These are phyloP conservation scores for Drosophila subpulchrella DNA, from an alignment of 1,140 invertebrate genomes.

Conservation along the genomic window DNA sequence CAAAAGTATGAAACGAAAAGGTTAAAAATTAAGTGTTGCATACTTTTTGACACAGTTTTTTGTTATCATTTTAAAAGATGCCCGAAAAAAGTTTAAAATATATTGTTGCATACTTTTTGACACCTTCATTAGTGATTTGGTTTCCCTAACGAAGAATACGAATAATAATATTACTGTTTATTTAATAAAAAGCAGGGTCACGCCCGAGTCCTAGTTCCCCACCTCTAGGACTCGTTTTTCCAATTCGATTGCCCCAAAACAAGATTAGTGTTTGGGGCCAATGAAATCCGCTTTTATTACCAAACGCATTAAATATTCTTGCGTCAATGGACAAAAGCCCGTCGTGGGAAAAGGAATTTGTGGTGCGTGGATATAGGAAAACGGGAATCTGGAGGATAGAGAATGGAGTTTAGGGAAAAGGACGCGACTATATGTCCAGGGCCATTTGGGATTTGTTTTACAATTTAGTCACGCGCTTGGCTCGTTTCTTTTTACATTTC, in stretches of 20 bases:
- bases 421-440: slow-evolving; percentile 23
- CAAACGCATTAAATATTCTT: slow-evolving; percentile 76
- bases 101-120: no score
- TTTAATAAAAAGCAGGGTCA: not conserved
- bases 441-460: slow-evolving; percentile 66
- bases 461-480: slow-evolving; percentile 68
- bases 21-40: no score
- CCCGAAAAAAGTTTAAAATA: no score
- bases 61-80: no score
- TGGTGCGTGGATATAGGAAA: slow-evolving; percentile 32
- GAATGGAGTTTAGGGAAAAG: not conserved
- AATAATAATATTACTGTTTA: not conserved
- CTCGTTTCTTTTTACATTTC: slow-evolving; percentile 58
- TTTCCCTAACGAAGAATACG: no score
- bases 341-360: slow-evolving; percentile 27
- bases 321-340: slow-evolving; percentile 60
- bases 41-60: not conserved
- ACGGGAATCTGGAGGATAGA: not conserved
- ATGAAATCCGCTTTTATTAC: slow-evolving; percentile 77
- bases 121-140: no score
- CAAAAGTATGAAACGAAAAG: no score
- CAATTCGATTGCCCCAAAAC: slow-evolving; percentile 60
- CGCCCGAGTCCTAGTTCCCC: not conserved
- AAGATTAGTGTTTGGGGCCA: slow-evolving; percentile 68
- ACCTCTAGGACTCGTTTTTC: slow-evolving; percentile 1